Percentiles rank a stretch among this genome's conserved stretches.
Conservation (phyloP, 1,140 invertebrate genomes). For the Gerris buenoi region DNA sequence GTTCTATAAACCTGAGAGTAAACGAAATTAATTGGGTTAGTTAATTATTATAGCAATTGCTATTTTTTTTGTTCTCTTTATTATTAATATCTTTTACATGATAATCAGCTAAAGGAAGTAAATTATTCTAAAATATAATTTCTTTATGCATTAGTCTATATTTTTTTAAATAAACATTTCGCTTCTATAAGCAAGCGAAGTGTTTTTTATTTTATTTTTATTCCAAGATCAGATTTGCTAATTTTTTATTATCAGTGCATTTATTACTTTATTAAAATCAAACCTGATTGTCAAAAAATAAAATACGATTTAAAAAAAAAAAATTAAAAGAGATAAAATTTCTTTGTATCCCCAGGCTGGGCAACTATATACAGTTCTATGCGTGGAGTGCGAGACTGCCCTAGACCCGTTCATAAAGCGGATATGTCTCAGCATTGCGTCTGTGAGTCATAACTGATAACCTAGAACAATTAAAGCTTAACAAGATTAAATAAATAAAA, state of each 20-base stretch:
- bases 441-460: too few relatives aligned
- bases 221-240: not conserved
- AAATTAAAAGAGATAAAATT: constrained; percentile 3
- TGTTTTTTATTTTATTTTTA: not conserved
- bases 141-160: too few relatives aligned
- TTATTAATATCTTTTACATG: too few relatives aligned
- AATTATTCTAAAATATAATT: too few relatives aligned
- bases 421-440: not conserved
- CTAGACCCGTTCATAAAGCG: not conserved
- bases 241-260: not conserved
- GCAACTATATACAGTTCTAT: not conserved
- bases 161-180: not conserved
- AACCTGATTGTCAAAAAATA: not conserved
- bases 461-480: too few relatives aligned
- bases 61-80: too few relatives aligned
- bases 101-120: too few relatives aligned
- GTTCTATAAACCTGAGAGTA: too few relatives aligned
- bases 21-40: too few relatives aligned
- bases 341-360: not conserved
- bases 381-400: not conserved
- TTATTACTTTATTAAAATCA: not conserved
- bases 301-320: not conserved
- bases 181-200: not conserved
- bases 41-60: too few relatives aligned
- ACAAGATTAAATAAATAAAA: too few relatives aligned